phyloP scores from a whole-genome alignment of 64 coral and sea anemone genomes.

The Stichodactyla mertensii region DNA sequence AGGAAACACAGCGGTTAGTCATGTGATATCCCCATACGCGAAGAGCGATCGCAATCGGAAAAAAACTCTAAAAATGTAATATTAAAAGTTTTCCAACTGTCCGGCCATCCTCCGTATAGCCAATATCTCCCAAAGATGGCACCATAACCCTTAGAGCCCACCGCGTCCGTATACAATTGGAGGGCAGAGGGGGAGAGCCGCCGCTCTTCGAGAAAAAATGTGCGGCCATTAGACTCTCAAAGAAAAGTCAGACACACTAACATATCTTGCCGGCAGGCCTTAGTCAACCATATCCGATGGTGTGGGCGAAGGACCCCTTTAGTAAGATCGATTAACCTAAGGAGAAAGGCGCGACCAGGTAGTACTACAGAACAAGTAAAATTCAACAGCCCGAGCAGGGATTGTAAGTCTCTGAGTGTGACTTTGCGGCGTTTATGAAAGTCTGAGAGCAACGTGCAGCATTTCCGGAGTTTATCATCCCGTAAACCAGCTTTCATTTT shows the following conservation, averaged over 20 bases:
- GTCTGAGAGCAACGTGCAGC: not conserved
- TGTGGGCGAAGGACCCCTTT: too few relatives aligned
- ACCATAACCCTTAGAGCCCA: not conserved
- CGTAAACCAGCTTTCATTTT: constrained; percentile 3
- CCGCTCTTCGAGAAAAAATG: constrained; percentile 6
- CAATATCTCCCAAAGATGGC: constrained; percentile 19
- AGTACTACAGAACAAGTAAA: constrained; percentile 42
- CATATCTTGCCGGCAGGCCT: not conserved
- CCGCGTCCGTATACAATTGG: constrained; percentile 1
- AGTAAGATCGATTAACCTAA: constrained; percentile 23
- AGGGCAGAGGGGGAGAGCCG: not conserved
- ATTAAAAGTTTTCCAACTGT: not conserved
- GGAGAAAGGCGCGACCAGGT: not conserved
- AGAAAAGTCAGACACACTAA: constrained; percentile 1
- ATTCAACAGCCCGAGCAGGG: constrained; percentile 29
- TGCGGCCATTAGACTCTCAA: not conserved
- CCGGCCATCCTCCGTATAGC: constrained; percentile 21
- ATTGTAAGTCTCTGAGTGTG: too few relatives aligned
- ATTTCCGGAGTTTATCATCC: constrained; percentile 21
- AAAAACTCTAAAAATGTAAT: not conserved
- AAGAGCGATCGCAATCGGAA: constrained; percentile 16
- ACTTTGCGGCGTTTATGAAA: constrained; percentile 3
- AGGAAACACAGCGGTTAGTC: not conserved
- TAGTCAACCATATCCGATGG: too few relatives aligned
- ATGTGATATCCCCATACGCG: constrained; percentile 10